A percentile compares a stretch with the other conserved stretches of the same genome.
Conservation (phyloP, 2,888 invertebrate species). For the Camptogramma bilineatum region DNA sequence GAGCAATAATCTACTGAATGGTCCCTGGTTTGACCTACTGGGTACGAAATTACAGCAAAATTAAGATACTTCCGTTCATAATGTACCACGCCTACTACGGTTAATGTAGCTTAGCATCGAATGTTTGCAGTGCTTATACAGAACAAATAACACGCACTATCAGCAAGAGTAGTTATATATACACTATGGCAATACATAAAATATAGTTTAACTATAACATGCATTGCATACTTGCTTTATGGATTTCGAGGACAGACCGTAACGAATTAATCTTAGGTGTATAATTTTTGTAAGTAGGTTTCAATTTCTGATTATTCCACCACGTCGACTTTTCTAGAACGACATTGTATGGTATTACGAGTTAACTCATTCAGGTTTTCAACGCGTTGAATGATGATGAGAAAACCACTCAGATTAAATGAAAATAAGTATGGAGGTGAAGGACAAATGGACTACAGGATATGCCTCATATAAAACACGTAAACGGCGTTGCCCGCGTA, state of each 20-base stretch:
- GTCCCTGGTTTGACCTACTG: conserved; percentile 9
- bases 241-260: conserved; percentile 57
- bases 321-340: conserved; percentile 4
- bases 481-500: no score
- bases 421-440: background rate
- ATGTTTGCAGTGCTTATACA: conserved; percentile 46
- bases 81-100: conserved; percentile 3
- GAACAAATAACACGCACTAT: conserved; percentile 56
- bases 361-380: background rate
- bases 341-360: conserved; percentile 3
- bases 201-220: conserved; percentile 44
- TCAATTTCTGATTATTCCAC: conserved; percentile 24
- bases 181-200: conserved; percentile 5
- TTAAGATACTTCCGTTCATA: conserved; percentile 38
- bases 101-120: conserved; percentile 24
- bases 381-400: background rate
- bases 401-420: background rate
- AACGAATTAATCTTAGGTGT: conserved; percentile 44
- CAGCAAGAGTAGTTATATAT: conserved; percentile 42
- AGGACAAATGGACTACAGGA: background rate
- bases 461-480: background rate
- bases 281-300: conserved; percentile 20
- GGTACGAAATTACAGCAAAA: conserved; percentile 37
- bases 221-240: conserved; percentile 51
- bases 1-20: conserved; percentile 8